Conservation (phyloP, 2,888 invertebrate genomes). For the Lasioglossum marginatum region DNA sequence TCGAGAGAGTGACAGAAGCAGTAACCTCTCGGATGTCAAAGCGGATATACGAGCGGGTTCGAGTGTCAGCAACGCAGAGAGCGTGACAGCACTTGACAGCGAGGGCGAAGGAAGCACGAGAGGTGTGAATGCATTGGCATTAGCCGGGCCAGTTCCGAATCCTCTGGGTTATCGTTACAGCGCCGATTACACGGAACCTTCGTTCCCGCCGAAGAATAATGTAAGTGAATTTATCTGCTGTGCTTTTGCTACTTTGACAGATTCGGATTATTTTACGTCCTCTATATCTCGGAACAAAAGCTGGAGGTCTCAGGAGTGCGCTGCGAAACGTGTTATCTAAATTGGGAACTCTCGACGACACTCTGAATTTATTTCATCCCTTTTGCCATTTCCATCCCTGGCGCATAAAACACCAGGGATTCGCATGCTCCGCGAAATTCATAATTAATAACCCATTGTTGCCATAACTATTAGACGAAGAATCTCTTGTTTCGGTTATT, state of each 20-base stretch:
- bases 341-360: constrained; percentile 1
- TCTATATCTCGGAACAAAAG: background rate
- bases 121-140: constrained; percentile 86
- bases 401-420: background rate
- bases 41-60: constrained; percentile 94
- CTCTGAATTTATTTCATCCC: background rate
- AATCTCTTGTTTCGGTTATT: background rate
- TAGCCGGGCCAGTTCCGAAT: constrained; percentile 92
- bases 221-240: constrained; percentile 85
- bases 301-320: background rate
- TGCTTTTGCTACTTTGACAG: background rate
- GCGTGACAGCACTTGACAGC: constrained; percentile 85
- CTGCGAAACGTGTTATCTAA: constrained; percentile 7
- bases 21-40: constrained; percentile 96
- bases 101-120: constrained; percentile 86
- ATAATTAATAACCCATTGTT: background rate
- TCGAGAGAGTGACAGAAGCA: constrained; percentile 94
- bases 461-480: background rate
- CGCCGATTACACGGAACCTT: constrained; percentile 92
- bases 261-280: constrained; percentile 2
- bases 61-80: constrained; percentile 91
- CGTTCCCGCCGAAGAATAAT: constrained; percentile 90
- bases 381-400: background rate
- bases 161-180: constrained; percentile 90
- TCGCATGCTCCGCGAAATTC: background rate